Percentiles rank a stretch among this genome's conserved stretches.
These are phyloP conservation scores for Sericinus montela DNA, from an alignment of 2,888 invertebrate species.

Conservation along the genomic window DNA sequence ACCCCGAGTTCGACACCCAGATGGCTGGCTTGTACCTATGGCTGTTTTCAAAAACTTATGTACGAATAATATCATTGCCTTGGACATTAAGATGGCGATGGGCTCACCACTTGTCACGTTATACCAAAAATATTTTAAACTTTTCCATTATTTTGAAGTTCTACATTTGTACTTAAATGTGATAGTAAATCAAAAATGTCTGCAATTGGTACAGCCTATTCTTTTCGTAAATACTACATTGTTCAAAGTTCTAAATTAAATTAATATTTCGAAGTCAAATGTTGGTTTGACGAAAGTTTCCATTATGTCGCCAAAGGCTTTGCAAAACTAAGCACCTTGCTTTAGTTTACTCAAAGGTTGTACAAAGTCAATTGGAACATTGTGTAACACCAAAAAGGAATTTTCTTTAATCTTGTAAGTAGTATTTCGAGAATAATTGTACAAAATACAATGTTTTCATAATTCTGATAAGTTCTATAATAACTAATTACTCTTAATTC, in stretches of 20 bases:
- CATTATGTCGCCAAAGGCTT: slow-evolving; percentile 47
- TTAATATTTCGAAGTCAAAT: slow-evolving; percentile 45
- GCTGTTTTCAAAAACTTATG: no score
- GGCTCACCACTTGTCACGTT: no score
- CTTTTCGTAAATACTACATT: slow-evolving; percentile 8
- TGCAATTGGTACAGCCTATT: neutral
- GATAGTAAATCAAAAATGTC: no score
- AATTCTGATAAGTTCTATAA: no score
- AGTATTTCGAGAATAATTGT: neutral
- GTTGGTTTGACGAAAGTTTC: slow-evolving; percentile 45
- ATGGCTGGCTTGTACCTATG: no score
- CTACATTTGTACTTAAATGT: no score
- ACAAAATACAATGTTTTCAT: neutral
- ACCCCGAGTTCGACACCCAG: no score
- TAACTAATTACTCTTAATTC: no score
- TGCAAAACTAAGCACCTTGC: slow-evolving; percentile 56
- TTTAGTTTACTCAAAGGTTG: slow-evolving; percentile 57
- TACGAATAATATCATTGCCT: no score
- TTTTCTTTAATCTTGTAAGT: slow-evolving; percentile 22
- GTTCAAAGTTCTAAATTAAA: slow-evolving; percentile 13
- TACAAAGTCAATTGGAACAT: slow-evolving; percentile 59
- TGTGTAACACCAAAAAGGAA: slow-evolving; percentile 49
- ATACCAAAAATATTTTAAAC: no score
- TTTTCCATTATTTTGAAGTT: no score
- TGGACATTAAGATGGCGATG: no score